These are phyloP conservation scores for Distichodus sexfasciatus DNA, from an alignment of 2,797 vertebrate genomes.

Conservation along the genomic window DNA sequence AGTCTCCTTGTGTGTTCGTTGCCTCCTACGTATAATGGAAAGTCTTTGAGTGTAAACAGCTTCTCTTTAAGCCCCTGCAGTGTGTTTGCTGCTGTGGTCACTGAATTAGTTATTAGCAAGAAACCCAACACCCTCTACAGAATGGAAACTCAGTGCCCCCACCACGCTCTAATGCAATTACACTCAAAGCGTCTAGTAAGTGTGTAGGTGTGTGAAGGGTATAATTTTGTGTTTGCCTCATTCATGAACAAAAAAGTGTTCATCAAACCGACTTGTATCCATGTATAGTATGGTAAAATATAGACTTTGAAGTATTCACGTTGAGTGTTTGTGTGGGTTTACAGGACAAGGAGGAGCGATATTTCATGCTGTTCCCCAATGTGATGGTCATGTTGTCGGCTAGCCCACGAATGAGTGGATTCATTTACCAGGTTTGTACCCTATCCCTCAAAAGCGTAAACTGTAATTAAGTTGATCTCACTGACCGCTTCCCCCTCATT, in stretches of 20 bases:
- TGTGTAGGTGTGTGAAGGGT: constrained; percentile 15
- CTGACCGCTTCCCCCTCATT: background rate
- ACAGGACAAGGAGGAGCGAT: constrained; percentile 95
- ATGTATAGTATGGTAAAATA: background rate
- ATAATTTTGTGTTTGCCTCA: constrained; percentile 15
- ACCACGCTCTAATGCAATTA: constrained; percentile 37
- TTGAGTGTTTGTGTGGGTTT: background rate
- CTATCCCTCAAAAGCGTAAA: too few species aligned
- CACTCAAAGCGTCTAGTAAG: background rate
- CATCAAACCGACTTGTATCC: background rate
- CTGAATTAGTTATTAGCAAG: constrained; percentile 23
- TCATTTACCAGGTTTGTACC: constrained; percentile 90
- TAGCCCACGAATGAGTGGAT: constrained; percentile 97
- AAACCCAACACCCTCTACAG: constrained; percentile 39
- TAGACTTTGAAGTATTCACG: too few species aligned
- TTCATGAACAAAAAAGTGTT: constrained; percentile 4
- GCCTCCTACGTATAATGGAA: constrained; percentile 7
- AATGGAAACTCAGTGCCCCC: constrained; percentile 7
- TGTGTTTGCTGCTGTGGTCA: constrained; percentile 3
- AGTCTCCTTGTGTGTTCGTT: background rate
- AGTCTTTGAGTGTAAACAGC: background rate
- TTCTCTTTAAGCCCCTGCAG: background rate
- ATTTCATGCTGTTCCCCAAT: constrained; percentile 92
- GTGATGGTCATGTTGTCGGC: constrained; percentile 89
- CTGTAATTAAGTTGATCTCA: too few species aligned